Evolutionary conservation across 1,140 invertebrate species (phyloP), one percentile per base, ranked within the genome.

Genomic region (Neodiprion lecontei): DNA sequence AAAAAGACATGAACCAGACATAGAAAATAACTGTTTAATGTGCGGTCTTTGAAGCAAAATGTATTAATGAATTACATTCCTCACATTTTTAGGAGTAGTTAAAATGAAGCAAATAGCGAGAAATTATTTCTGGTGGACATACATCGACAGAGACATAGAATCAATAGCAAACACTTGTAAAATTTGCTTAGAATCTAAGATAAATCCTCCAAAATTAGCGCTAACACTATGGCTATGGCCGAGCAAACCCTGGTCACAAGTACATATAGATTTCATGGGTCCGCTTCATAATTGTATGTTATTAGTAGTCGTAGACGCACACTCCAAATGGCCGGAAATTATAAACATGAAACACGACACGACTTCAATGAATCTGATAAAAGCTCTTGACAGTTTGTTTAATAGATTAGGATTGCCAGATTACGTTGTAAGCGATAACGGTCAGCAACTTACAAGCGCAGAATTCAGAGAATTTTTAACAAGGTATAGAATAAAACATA

Each of bases 51-150:
- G 17, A 21, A 21, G n/a, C 40, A 49, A 7, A 69, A 50, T 69
- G 80, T 50, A 47, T 82, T 50, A 23, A 74, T 11, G 76, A 78
- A 73, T 61, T 82, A 53, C 77, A 82, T 73, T 23, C 66, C 23
- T 61, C 47, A 67, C 80, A 82, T 78, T 73, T 75, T 73, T 75
- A 21, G 78, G 80, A 12, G 78, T 77, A 14, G 48, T 72, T 5
- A 75, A 74, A 73, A 79, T 79, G 71, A 80, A 81, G 76, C 65
- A 70, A 14, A 72, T 76, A 23, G 77, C 79, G 5, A 73, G 80
- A 50, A 72, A 73, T 40, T 74, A 75, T 50, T 74, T 76, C 21
- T 80, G 77, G 77, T 80, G 77, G 80, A 73, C 70, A 11, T 48
- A 69, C 21, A 79, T 79, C 12, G 76, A 77, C 69, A 21, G 47